Evolutionary conservation across 2,797 vertebrate species (phyloP).

Genomic region (Lateolabrax maculatus): DNA sequence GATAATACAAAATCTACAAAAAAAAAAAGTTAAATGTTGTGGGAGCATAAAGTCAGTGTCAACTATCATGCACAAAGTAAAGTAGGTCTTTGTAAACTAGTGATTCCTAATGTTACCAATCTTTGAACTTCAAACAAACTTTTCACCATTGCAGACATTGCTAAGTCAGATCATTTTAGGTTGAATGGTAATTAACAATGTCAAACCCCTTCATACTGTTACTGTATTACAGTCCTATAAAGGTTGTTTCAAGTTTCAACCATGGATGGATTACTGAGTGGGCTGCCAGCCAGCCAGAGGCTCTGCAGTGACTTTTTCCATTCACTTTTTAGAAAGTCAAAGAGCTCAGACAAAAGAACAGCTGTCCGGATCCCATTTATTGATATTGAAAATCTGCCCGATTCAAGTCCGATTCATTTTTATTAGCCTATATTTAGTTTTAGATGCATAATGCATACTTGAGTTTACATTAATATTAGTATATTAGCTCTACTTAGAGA

Average conservation of each 20-base stretch:
- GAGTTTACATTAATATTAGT: background rate
- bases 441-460: too few relatives aligned
- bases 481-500: background rate
- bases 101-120: background rate
- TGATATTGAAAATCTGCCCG: background rate
- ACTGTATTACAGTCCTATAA: background rate
- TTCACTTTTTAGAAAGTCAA: background rate
- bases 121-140: background rate
- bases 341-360: background rate
- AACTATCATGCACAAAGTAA: background rate
- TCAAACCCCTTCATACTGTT: background rate
- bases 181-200: background rate
- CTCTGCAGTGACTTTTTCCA: background rate
- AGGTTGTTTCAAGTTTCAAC: background rate
- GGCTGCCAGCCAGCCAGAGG: background rate
- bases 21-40: background rate
- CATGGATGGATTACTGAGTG: background rate
- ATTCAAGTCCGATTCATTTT: background rate
- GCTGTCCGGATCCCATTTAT: background rate
- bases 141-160: background rate
- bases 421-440: background rate
- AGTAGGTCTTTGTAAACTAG: background rate
- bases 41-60: background rate
- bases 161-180: background rate
- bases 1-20: too few relatives aligned